phyloP scores from a whole-genome alignment of 2,888 invertebrate genomes.

The Torymus tubicola region DNA sequence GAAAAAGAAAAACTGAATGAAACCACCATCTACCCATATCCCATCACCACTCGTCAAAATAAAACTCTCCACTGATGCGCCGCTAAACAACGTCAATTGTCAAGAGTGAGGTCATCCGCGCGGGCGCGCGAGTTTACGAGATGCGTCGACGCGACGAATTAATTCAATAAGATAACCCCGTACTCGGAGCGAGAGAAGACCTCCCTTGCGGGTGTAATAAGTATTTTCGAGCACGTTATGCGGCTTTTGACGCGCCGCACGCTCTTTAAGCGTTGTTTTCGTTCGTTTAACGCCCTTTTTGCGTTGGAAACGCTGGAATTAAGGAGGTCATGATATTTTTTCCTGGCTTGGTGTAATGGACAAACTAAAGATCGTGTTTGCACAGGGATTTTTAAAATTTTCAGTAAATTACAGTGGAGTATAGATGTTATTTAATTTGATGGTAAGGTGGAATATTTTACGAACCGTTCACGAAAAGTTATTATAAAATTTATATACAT shows the following conservation, averaged over 20 bases:
- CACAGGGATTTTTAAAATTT: too few species aligned
- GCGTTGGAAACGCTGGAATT: too few species aligned
- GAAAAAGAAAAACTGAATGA: too few species aligned
- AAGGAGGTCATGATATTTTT: conserved; percentile 16
- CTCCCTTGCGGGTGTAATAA: conserved; percentile 15
- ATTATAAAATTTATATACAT: too few species aligned
- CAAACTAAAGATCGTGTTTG: too few species aligned
- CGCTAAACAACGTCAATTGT: conserved; percentile 74
- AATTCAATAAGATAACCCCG: conserved; percentile 75
- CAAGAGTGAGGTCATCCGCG: conserved; percentile 74
- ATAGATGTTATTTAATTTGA: too few species aligned
- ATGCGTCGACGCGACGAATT: conserved; percentile 75
- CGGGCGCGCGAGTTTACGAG: conserved; percentile 71
- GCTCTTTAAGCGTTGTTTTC: conserved; percentile 50
- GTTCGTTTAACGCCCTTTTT: conserved; percentile 30
- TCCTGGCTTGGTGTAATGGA: too few species aligned
- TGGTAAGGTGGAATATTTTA: too few species aligned
- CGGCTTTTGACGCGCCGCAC: conserved; percentile 44
- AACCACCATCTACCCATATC: too few species aligned
- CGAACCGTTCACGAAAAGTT: too few species aligned
- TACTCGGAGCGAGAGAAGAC: not conserved
- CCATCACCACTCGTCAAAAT: too few species aligned
- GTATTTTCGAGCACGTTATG: conserved; percentile 30
- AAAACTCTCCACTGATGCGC: not conserved
- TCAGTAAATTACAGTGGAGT: too few species aligned